phyloP scores from a whole-genome alignment of 2,113 vertebrate species.

The Gobius niger region DNA sequence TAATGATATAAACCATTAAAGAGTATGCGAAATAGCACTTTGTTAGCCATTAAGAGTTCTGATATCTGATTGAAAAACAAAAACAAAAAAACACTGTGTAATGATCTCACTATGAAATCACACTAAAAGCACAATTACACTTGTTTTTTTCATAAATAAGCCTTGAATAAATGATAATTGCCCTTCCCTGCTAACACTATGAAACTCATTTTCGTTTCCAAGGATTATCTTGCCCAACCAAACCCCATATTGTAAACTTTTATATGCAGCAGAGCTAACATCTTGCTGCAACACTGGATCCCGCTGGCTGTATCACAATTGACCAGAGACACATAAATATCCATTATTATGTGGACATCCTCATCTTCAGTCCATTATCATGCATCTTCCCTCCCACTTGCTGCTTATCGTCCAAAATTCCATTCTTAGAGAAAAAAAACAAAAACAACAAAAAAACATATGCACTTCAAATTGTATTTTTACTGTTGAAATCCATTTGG shows the following conservation, averaged over 20 bases:
- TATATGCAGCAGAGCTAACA: slow-evolving; percentile 2
- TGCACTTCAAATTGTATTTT: slow-evolving; percentile 38
- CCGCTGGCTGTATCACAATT: background rate
- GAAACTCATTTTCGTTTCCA: slow-evolving; percentile 2
- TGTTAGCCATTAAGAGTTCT: too few species aligned
- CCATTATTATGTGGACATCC: slow-evolving; percentile 21
- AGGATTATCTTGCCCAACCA: slow-evolving; percentile 8
- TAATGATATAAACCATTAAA: too few species aligned
- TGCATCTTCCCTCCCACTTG: slow-evolving; percentile 17
- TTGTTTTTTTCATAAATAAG: background rate
- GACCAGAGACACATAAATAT: background rate
- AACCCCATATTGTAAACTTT: slow-evolving; percentile 11
- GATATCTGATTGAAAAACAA: too few species aligned
- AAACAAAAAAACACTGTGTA: too few species aligned
- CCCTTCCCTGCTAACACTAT: slow-evolving; percentile 1
- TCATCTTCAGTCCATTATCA: slow-evolving; percentile 16
- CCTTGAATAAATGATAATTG: background rate
- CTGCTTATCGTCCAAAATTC: slow-evolving; percentile 23
- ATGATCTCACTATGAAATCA: background rate
- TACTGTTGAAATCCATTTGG: slow-evolving; percentile 36
- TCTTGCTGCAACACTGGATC: background rate
- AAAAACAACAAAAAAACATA: slow-evolving; percentile 6
- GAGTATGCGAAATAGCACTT: too few species aligned
- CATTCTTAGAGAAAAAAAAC: slow-evolving; percentile 12
- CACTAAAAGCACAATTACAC: background rate